Conservation (phyloP, 1,140 invertebrate genomes). For the Drosophila prosaltans region DNA sequence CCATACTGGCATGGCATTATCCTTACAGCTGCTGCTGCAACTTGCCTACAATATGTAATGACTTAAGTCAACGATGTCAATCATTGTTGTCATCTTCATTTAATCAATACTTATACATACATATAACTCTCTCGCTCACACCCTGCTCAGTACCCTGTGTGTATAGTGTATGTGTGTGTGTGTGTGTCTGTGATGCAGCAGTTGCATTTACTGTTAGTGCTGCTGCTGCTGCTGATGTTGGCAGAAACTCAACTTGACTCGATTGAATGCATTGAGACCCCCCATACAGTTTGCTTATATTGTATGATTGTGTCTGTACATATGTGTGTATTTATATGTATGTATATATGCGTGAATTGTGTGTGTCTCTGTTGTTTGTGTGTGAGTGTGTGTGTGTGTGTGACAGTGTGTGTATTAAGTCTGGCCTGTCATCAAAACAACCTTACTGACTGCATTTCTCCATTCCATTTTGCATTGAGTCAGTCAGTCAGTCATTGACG, state of each 20-base stretch:
- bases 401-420: slow-evolving; percentile 21
- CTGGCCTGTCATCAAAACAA: slow-evolving; percentile 42
- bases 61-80: slow-evolving; percentile 63
- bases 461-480: slow-evolving; percentile 14
- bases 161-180: slow-evolving; percentile 1
- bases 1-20: slow-evolving; percentile 36
- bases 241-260: slow-evolving; percentile 45
- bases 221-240: slow-evolving; percentile 39
- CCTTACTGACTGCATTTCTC: slow-evolving; percentile 33
- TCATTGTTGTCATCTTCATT: slow-evolving; percentile 65
- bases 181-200: slow-evolving; percentile 18
- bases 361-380: background rate
- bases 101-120: slow-evolving; percentile 50
- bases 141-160: background rate
- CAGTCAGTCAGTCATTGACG: slow-evolving; percentile 21
- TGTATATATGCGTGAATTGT: background rate
- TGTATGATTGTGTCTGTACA: background rate
- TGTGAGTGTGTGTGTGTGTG: background rate
- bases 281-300: slow-evolving; percentile 3
- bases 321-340: background rate
- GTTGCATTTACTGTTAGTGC: slow-evolving; percentile 27
- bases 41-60: slow-evolving; percentile 63
- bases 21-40: slow-evolving; percentile 43
- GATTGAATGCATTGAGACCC: slow-evolving; percentile 34
- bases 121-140: background rate